These are phyloP conservation scores for Notodonta dromedarius DNA, from an alignment of 2,888 invertebrate genomes.

Conservation along the genomic window DNA sequence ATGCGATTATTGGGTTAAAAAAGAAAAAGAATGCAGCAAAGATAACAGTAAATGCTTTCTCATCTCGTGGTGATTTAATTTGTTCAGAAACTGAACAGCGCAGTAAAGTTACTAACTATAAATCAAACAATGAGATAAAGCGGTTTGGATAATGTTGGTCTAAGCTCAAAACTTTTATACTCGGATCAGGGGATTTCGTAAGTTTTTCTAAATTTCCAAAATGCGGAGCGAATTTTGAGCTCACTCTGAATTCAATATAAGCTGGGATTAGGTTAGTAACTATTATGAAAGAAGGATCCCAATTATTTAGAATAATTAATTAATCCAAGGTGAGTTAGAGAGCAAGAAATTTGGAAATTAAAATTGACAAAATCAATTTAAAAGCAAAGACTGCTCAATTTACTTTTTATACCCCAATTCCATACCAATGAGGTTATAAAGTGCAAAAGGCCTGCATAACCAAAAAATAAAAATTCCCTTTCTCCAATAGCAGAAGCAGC, in stretches of 20 bases:
- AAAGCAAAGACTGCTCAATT: too few relatives aligned
- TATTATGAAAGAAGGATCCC: not conserved
- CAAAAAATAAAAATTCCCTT: not conserved
- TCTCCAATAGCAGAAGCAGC: not conserved
- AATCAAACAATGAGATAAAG: conserved; percentile 42
- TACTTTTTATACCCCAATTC: too few relatives aligned
- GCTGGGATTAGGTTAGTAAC: conserved; percentile 1
- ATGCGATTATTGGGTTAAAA: not conserved
- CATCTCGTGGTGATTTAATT: conserved; percentile 25
- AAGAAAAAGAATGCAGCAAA: not conserved
- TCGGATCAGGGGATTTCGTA: conserved; percentile 22
- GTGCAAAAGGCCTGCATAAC: not conserved
- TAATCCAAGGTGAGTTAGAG: not conserved
- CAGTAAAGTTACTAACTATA: conserved; percentile 32
- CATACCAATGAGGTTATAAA: too few relatives aligned
- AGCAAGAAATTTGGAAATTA: too few relatives aligned
- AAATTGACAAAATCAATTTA: too few relatives aligned
- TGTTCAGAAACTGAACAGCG: conserved; percentile 27
- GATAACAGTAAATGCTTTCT: conserved; percentile 10
- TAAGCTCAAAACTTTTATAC: conserved; percentile 28
- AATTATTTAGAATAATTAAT: not conserved
- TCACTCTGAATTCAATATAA: not conserved
- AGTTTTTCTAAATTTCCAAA: conserved; percentile 17
- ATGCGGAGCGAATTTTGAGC: conserved; percentile 4
- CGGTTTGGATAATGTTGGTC: conserved; percentile 33